phyloP scores from a whole-genome alignment of 2,113 vertebrate genomes.

The Myotis brandtii region DNA sequence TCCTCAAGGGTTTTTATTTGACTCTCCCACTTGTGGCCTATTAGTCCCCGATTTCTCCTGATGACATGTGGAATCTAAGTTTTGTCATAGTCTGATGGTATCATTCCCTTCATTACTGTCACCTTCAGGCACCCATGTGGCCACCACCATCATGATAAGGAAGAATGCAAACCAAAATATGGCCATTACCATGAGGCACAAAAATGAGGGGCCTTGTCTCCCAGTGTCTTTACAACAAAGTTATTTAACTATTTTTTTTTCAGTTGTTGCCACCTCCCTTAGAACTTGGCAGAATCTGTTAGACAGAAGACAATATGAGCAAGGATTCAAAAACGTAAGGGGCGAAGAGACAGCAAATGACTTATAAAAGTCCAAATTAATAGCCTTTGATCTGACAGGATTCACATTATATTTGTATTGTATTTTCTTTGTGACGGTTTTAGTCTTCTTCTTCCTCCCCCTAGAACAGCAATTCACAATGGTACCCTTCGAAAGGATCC shows the following conservation, averaged over 20 bases:
- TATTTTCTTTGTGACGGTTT: slow-evolving; percentile 82
- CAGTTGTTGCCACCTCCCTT: neutral
- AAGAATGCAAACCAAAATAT: neutral
- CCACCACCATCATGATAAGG: no score
- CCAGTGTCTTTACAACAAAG: neutral
- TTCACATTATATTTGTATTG: slow-evolving; percentile 81
- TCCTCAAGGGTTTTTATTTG: neutral
- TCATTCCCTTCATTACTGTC: neutral
- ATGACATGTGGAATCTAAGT: neutral
- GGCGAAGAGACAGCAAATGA: slow-evolving; percentile 76
- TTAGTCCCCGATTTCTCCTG: neutral
- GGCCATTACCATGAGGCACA: neutral
- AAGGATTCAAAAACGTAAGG: slow-evolving; percentile 79
- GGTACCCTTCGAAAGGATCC: slow-evolving; percentile 82
- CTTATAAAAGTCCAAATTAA: slow-evolving; percentile 84
- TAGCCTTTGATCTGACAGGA: slow-evolving; percentile 78
- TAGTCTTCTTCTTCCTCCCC: slow-evolving; percentile 81
- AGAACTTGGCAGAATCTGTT: neutral
- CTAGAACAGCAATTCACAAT: slow-evolving; percentile 80
- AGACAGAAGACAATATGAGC: neutral
- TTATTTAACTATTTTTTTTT: neutral
- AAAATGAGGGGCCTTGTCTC: neutral
- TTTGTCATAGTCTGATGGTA: neutral
- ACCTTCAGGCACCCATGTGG: neutral
- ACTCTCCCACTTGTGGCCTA: neutral